These are phyloP conservation scores for Halyomorpha halys DNA, from an alignment of 1,140 invertebrate species.

Conservation along the genomic window DNA sequence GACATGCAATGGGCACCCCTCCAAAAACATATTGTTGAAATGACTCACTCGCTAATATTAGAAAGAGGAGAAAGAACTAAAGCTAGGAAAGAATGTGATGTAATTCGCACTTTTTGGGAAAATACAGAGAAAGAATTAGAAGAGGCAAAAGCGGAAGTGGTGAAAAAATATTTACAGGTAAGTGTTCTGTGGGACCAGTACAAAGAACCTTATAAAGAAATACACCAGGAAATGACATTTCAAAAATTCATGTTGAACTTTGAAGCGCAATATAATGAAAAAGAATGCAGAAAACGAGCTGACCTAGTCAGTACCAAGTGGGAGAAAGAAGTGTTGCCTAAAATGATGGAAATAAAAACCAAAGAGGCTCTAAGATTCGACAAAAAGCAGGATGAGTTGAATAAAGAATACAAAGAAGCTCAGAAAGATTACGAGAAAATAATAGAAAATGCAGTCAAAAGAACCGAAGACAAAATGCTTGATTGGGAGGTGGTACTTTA, in stretches of 20 bases:
- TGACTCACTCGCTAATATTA: neutral
- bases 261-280: neutral
- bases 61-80: neutral
- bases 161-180: neutral
- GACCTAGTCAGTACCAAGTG: neutral
- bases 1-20: neutral
- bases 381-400: constrained; percentile 3
- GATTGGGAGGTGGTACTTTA: too few species aligned
- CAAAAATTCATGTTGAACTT: too few species aligned
- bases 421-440: neutral
- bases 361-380: constrained; percentile 7
- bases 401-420: neutral
- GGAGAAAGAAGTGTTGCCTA: neutral
- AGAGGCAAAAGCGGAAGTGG: neutral
- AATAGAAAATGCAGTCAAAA: neutral
- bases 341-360: neutral
- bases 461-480: neutral
- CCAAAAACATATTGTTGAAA: neutral
- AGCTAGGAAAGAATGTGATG: neutral
- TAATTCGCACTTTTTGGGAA: neutral
- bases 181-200: too few species aligned
- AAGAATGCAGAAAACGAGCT: neutral
- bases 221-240: too few species aligned
- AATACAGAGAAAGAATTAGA: neutral
- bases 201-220: too few species aligned